Base-by-base conservation (phyloP, 1,140 invertebrate genomes). In the Scylla paramamosain region DNA sequence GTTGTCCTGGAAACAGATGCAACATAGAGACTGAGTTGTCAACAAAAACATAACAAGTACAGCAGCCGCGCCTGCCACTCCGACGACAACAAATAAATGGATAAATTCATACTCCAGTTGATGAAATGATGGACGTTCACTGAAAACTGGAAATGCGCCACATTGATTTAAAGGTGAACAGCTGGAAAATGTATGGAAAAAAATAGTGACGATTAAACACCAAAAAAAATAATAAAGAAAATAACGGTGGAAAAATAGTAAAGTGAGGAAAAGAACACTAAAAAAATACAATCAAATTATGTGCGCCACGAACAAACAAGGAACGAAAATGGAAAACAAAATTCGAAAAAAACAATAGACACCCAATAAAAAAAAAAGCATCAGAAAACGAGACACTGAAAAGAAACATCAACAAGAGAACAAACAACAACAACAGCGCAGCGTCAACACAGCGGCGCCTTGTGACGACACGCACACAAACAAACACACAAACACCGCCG, bases 281-380 rank as follows among this genome's bases (percentile, higher is more conserved):
- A 39, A n/a, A n/a, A 25, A n/a, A 77, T 20, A 20, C 25, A 77
- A 77, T 77, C 25, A 77, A 25, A 77, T n/a, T 77, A 25, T 25
- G 67, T n/a, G 67, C 1, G 67, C 0, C 67, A n/a, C 20, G 67
- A n/a, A 77, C 67, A 77, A 77, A 77, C 67, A 77, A 12, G 25
- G 6, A 77, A 77, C 67, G 12, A 20, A 59, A 77, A 77, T 77
- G 67, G 67, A 77, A 77, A 77, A 77, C 67, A 77, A 77, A n/a
- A 77, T 77, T n/a, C 67, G 20, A 77, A 77, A 77, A n/a, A 77
- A 77, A 77, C 25, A 59, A 59, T 77, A 77, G 67, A 77, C 67
- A n/a, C 8, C 67, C 67, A 7, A n/a, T 2, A 77, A n/a, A 0
- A n/a, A 77, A 12, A 77, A n/a, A 77, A n/a, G 0, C 0, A 77